phyloP scores from a whole-genome alignment of 2,797 vertebrate genomes.

The Microcaecilia unicolor region DNA sequence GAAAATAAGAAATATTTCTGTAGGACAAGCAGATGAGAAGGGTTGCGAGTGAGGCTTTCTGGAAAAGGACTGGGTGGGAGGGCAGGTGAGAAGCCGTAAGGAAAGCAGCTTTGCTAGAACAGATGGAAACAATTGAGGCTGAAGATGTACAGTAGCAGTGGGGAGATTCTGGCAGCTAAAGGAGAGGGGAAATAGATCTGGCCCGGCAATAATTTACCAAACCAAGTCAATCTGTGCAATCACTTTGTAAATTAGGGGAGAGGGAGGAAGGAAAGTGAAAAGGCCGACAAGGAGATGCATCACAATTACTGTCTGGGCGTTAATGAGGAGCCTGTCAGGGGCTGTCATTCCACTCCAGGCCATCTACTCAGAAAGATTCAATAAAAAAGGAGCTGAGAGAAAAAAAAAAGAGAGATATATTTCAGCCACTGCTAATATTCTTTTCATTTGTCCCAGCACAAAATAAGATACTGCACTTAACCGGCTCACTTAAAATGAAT shows the following conservation, averaged over 20 bases:
- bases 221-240: conserved; percentile 53
- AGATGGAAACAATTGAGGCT: too few relatives aligned
- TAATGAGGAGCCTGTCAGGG: conserved; percentile 61
- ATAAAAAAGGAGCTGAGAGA: conserved; percentile 53
- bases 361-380: conserved; percentile 59
- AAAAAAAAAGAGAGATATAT: conserved; percentile 52
- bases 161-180: not conserved
- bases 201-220: conserved; percentile 55
- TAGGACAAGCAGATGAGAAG: too few relatives aligned
- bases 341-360: conserved; percentile 56
- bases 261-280: conserved; percentile 23
- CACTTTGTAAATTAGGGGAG: conserved; percentile 56
- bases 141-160: not conserved
- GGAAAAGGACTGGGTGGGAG: too few relatives aligned
- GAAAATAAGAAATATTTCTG: too few relatives aligned
- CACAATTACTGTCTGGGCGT: conserved; percentile 57
- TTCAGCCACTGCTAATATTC: conserved; percentile 54
- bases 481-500: conserved; percentile 58
- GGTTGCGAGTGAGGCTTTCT: too few relatives aligned
- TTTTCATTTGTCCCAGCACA: conserved; percentile 58
- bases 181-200: conserved; percentile 39
- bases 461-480: conserved; percentile 63
- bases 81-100: too few relatives aligned
- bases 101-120: too few relatives aligned
- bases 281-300: conserved; percentile 50